These are phyloP conservation scores for Capromys pilorides DNA, from an alignment of 2,797 vertebrate genomes.

Conservation along the genomic window DNA sequence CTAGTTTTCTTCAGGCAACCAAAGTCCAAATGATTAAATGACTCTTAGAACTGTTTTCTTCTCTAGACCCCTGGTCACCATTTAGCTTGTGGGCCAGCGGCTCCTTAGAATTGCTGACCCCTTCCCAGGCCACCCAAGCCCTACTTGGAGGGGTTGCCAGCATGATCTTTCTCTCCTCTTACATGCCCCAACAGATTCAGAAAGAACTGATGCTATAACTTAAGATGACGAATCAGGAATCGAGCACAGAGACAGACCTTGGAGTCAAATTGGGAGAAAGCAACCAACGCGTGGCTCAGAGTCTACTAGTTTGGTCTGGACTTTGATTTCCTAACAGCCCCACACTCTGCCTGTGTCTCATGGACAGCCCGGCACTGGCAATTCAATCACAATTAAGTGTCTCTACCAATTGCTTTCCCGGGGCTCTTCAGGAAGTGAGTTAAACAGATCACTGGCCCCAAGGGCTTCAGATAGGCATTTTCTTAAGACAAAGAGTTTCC, in stretches of 20 bases:
- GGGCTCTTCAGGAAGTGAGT: not conserved
- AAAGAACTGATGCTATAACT: conserved; percentile 29
- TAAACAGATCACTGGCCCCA: conserved; percentile 30
- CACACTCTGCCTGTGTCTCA: not conserved
- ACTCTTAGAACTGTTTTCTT: not conserved
- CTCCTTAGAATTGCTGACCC: not conserved
- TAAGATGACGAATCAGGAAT: conserved; percentile 41
- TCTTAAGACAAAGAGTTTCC: not conserved
- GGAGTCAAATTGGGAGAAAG: conserved; percentile 42
- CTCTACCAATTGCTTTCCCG: conserved; percentile 35
- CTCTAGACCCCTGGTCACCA: not conserved
- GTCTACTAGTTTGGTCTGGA: not conserved
- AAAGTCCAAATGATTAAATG: not conserved
- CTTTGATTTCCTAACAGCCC: conserved; percentile 27
- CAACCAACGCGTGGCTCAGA: not conserved
- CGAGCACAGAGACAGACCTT: conserved; percentile 30
- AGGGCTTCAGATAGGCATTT: conserved; percentile 24
- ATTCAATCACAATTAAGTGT: conserved; percentile 27
- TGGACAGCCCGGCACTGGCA: not conserved
- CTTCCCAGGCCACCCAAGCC: not conserved
- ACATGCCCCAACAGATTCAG: not conserved
- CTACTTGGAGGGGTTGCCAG: not conserved
- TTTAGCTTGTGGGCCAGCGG: not conserved
- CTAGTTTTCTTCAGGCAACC: not conserved
- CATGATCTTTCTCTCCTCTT: not conserved